A percentile compares a stretch with the other conserved stretches of the same genome.
phyloP scores from a whole-genome alignment of 2,113 vertebrate species.

The Chaetops frenatus region DNA sequence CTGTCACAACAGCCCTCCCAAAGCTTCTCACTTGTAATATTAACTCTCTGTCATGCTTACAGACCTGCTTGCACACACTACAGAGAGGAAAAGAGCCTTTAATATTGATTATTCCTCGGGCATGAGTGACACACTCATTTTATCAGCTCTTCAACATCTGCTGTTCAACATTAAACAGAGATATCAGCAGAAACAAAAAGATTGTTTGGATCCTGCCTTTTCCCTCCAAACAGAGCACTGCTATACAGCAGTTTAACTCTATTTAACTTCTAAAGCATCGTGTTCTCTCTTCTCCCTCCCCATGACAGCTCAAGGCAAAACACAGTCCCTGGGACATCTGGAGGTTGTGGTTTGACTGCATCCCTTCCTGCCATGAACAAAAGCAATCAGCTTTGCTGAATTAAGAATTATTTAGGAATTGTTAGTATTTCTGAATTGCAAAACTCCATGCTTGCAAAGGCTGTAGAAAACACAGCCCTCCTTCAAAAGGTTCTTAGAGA shows the following conservation, averaged over 20 bases:
- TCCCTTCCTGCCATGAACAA: not conserved
- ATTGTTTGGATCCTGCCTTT: not conserved
- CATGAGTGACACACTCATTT: not conserved
- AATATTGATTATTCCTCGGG: not conserved
- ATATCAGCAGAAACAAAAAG: not conserved
- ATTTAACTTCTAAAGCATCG: not conserved
- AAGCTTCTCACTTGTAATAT: not conserved
- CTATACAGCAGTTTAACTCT: not conserved
- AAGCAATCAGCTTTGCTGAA: not conserved
- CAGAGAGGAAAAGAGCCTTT: not conserved
- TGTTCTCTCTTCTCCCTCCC: not conserved
- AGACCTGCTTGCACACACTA: not conserved
- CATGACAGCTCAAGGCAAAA: not conserved
- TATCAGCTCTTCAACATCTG: not conserved
- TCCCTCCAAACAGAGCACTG: not conserved
- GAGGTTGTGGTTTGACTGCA: not conserved
- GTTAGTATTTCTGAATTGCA: conserved; percentile 8
- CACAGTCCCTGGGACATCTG: not conserved
- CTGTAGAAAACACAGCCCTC: not conserved
- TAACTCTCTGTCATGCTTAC: not conserved
- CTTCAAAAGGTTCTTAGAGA: not conserved
- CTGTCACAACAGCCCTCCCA: not conserved
- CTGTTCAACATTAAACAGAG: not conserved
- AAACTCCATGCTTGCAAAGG: not conserved
- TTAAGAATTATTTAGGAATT: not conserved